These are phyloP conservation scores for Philopedon plagiatum DNA, from an alignment of 2,888 invertebrate genomes.

Conservation along the genomic window DNA sequence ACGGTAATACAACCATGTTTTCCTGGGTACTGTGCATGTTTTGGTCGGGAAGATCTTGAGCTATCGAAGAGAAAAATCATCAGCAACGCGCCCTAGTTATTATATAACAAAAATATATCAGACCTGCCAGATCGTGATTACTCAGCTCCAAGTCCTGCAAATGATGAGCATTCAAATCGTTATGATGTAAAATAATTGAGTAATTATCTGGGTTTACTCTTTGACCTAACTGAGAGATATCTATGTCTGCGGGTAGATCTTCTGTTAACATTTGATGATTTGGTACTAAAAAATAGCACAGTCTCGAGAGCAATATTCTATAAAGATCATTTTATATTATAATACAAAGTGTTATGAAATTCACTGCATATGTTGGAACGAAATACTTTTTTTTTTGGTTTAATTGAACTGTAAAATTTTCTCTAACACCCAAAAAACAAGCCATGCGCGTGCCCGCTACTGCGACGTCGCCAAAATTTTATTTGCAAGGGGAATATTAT, in stretches of 20 bases:
- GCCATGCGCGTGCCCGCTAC: no score
- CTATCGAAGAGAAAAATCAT: not conserved
- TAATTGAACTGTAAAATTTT: no score
- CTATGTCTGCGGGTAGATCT: slow-evolving; percentile 61
- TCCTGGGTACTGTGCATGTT: slow-evolving; percentile 57
- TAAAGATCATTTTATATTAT: no score
- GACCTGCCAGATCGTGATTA: slow-evolving; percentile 62
- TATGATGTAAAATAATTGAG: slow-evolving; percentile 63
- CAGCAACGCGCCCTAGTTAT: no score
- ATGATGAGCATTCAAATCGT: slow-evolving; percentile 61
- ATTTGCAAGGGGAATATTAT: no score
- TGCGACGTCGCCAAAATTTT: no score
- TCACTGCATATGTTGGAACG: no score
- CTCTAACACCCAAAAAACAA: no score
- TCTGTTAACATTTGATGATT: slow-evolving; percentile 62
- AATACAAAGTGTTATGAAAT: no score
- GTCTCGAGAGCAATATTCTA: no score
- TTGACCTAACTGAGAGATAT: slow-evolving; percentile 60
- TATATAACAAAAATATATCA: not conserved
- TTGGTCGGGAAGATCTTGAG: slow-evolving; percentile 64
- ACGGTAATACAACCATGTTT: slow-evolving; percentile 28
- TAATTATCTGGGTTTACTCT: slow-evolving; percentile 63
- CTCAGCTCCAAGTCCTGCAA: slow-evolving; percentile 64
- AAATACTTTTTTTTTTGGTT: no score
- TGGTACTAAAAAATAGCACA: slow-evolving; percentile 54